phyloP scores from a whole-genome alignment of 2,113 vertebrate genomes.

The Echinops telfairi region DNA sequence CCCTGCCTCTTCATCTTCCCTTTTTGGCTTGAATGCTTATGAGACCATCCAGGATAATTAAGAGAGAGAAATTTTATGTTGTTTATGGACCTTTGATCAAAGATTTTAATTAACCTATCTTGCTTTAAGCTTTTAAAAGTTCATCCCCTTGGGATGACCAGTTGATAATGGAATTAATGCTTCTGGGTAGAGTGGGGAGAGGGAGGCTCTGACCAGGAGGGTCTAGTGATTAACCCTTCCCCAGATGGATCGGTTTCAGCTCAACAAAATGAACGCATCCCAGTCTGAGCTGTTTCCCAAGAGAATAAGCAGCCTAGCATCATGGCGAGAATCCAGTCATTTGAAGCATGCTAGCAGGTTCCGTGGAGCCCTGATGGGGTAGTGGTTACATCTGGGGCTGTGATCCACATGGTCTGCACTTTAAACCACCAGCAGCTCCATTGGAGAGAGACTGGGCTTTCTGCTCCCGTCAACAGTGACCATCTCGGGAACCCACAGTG shows the following conservation, averaged over 20 bases:
- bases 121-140: slow-evolving; percentile 79
- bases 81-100: slow-evolving; percentile 83
- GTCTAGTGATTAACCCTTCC: slow-evolving; percentile 60
- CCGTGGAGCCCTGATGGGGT: neutral
- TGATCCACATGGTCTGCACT: too few relatives aligned
- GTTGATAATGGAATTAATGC: slow-evolving; percentile 66
- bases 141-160: slow-evolving; percentile 73
- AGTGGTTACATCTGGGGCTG: too few relatives aligned
- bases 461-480: too few relatives aligned
- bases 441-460: too few relatives aligned
- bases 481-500: too few relatives aligned
- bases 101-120: slow-evolving; percentile 87
- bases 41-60: slow-evolving; percentile 84
- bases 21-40: slow-evolving; percentile 59
- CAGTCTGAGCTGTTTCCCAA: neutral
- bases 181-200: slow-evolving; percentile 23
- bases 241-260: neutral
- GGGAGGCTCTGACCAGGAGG: neutral
- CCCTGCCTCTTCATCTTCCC: slow-evolving; percentile 11
- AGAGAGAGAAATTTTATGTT: slow-evolving; percentile 81
- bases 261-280: neutral
- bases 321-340: accelerated
- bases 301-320: neutral
- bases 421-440: too few relatives aligned
- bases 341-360: too few relatives aligned